Conservation (phyloP, 2,797 vertebrate genomes). For the Xiphophorus birchmanni region DNA sequence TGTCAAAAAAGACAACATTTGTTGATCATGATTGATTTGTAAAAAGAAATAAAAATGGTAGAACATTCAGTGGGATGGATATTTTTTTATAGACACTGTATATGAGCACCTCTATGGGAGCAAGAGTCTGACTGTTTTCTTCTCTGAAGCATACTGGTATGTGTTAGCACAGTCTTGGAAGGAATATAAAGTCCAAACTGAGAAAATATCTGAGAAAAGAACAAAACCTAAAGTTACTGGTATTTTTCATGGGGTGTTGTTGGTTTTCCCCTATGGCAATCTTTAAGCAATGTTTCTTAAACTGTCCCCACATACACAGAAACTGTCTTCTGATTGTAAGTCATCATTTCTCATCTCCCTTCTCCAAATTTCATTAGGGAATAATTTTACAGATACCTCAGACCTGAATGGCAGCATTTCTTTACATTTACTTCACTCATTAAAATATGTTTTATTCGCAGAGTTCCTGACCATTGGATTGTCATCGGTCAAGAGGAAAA, state of each 20-base stretch:
- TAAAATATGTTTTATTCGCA: slow-evolving; percentile 5
- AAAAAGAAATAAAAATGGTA: background rate
- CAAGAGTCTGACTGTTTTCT: background rate
- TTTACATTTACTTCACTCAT: background rate
- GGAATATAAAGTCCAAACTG: background rate
- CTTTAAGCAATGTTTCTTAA: background rate
- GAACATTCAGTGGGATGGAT: background rate
- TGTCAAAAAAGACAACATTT: background rate
- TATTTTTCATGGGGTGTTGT: background rate
- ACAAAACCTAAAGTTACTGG: background rate
- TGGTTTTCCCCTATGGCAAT: background rate
- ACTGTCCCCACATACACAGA: background rate
- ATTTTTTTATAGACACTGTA: background rate
- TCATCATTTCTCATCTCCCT: too few relatives aligned
- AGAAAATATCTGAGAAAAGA: background rate
- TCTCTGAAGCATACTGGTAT: background rate
- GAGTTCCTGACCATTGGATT: slow-evolving; percentile 36
- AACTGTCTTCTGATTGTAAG: background rate
- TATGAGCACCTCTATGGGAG: background rate
- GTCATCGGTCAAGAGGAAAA: slow-evolving; percentile 73
- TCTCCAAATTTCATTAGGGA: background rate
- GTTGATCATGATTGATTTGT: background rate
- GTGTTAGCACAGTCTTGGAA: background rate
- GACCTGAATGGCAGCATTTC: background rate
- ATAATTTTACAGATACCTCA: background rate